A percentile compares a stretch with the other conserved stretches of the same genome.
phyloP scores from a whole-genome alignment of 2,113 vertebrate species.

The Hemichromis elongatus region DNA sequence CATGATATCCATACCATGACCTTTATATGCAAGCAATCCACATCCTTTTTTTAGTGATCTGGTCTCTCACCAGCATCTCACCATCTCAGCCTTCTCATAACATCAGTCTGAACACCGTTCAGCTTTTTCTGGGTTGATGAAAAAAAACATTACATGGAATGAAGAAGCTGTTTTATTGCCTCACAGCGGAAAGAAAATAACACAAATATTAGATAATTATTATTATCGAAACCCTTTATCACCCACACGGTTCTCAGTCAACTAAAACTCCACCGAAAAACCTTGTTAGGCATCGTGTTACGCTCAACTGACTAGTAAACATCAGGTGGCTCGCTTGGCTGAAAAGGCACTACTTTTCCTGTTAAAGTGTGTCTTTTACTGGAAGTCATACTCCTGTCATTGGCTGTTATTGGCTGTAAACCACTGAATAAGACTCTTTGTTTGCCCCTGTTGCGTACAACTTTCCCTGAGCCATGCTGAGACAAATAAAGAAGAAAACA shows the following conservation, averaged over 20 bases:
- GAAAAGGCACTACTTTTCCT: neutral
- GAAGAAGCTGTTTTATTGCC: neutral
- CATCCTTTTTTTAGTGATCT: slow-evolving; percentile 29
- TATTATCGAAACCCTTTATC: neutral
- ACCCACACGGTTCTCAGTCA: neutral
- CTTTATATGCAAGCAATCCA: slow-evolving; percentile 47
- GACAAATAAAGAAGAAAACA: neutral
- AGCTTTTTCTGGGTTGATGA: neutral
- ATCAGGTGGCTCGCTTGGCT: neutral
- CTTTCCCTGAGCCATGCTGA: neutral
- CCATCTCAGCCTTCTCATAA: slow-evolving; percentile 55
- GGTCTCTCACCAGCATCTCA: slow-evolving; percentile 54
- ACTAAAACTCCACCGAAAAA: neutral
- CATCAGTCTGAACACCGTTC: slow-evolving; percentile 19
- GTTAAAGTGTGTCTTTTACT: neutral
- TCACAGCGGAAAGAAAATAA: neutral
- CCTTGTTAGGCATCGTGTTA: neutral
- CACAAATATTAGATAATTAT: neutral
- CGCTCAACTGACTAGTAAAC: neutral
- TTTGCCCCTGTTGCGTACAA: neutral
- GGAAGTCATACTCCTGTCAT: neutral
- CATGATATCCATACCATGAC: slow-evolving; percentile 59
- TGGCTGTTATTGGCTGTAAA: neutral
- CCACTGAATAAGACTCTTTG: neutral
- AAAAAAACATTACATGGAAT: neutral